Base-by-base conservation (phyloP, 2,113 vertebrate genomes). In the Eclectus roratus region DNA sequence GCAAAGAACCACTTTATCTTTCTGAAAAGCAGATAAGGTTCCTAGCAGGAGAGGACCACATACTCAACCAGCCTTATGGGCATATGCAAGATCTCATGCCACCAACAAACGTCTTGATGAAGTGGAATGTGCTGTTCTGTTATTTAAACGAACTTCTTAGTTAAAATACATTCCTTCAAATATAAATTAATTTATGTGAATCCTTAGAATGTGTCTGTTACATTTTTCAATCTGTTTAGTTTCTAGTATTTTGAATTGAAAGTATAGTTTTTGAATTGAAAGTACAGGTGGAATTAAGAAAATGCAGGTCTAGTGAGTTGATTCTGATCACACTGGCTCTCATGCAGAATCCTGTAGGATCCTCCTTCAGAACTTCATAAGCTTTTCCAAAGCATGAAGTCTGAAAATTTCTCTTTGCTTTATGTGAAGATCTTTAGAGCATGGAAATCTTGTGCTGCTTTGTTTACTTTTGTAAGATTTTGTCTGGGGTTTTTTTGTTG, bases 21-120 rank as follows among this genome's bases (percentile, higher is more conserved):
- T 94, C 91, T 89, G 91, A 91, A 97, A 96, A 85, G 78, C 92
- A 83, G 93, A 83, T 93, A 96, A 97, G 88, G 85, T 37, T 96
- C 92, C 88, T 97, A 97, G 96, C 94, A 95, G 96, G 95, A 95
- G 92, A 96, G 92, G 94, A 96, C 96, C 94, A 92, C 96, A 97
- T 97, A 96, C 96, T 96, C 94, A 92, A 91, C 74, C 46, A 90
- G 58, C 88, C 91, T 96, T 96, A 96, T 96, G 89, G 92, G 88
- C 95, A 96, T 88, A 96, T 81, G 78, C 29, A 94, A 95, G 88
- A 77, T 66, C 91, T 94, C 93, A 91, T 87, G 90, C 61, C 91
- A 95, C 81, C 72, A 96, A 64, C 95, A 97, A 96, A 91, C 53
- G 11, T 94, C 94, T 96, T 97, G 96, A 96, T 95, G 78, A 94